Evolutionary conservation across 2,888 invertebrate genomes (phyloP).

Genomic region (Notodromas monacha): DNA sequence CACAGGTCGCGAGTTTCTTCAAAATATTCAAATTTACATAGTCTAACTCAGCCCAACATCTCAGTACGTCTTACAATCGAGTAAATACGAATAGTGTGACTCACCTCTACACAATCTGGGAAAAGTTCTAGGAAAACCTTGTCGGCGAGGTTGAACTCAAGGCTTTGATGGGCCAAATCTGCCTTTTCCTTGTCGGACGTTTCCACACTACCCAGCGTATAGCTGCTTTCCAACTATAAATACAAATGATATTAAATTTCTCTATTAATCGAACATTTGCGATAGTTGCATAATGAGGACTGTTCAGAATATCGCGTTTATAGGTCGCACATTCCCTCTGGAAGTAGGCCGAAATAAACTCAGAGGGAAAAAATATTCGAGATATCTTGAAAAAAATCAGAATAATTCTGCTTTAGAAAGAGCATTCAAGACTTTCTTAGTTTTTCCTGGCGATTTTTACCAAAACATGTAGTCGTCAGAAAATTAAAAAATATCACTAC

Average conservation of each 20-base stretch:
- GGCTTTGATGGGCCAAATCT: neutral
- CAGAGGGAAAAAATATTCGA: too few relatives aligned
- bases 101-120: neutral
- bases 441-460: too few relatives aligned
- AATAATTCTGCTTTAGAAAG: too few relatives aligned
- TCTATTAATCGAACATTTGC: neutral
- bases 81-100: slow-evolving; percentile 1
- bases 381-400: too few relatives aligned
- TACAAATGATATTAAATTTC: neutral
- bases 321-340: too few relatives aligned
- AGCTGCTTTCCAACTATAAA: slow-evolving; percentile 4
- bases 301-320: neutral
- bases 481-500: neutral
- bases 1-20: too few relatives aligned
- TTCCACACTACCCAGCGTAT: neutral
- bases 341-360: too few relatives aligned
- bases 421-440: too few relatives aligned
- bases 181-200: neutral
- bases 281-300: neutral
- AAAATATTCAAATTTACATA: too few relatives aligned
- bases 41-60: too few relatives aligned
- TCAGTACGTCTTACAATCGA: too few relatives aligned
- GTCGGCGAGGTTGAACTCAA: neutral
- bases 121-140: slow-evolving; percentile 1
- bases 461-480: neutral